These are phyloP conservation scores for Criorhina ranunculi DNA, from an alignment of 2,888 invertebrate species.

Conservation along the genomic window DNA sequence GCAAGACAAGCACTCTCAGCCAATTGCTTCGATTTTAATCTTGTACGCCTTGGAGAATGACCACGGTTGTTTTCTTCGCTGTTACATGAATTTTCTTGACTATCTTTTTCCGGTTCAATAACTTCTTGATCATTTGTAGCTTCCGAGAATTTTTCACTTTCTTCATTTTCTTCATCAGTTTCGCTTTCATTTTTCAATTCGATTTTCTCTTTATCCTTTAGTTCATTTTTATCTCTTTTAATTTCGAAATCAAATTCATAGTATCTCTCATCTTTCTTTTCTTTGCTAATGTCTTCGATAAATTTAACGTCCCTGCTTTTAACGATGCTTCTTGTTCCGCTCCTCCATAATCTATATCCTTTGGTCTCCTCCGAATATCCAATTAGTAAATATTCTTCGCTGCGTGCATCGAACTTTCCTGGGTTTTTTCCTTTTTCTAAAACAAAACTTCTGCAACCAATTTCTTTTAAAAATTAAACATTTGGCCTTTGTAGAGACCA, in stretches of 20 bases:
- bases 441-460: not conserved
- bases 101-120: not conserved
- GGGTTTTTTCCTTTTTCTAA: not conserved
- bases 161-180: not conserved
- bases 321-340: not conserved
- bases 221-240: not conserved
- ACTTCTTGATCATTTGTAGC: not conserved
- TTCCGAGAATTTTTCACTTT: not conserved
- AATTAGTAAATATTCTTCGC: not conserved
- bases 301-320: not conserved
- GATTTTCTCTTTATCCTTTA: not conserved
- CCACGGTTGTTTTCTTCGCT: not conserved
- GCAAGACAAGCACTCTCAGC: not conserved
- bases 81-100: not conserved
- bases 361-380: not conserved
- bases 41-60: slow-evolving; percentile 4
- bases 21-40: not conserved
- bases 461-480: not conserved
- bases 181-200: slow-evolving; percentile 1
- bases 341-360: not conserved
- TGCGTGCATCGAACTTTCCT: not conserved
- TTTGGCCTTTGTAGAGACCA: not conserved
- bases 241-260: not conserved
- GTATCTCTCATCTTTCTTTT: not conserved
- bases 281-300: not conserved